Percentiles rank a stretch among this genome's conserved stretches.
These are phyloP conservation scores for Charina bottae DNA, from an alignment of 2,113 vertebrate genomes.

Conservation along the genomic window DNA sequence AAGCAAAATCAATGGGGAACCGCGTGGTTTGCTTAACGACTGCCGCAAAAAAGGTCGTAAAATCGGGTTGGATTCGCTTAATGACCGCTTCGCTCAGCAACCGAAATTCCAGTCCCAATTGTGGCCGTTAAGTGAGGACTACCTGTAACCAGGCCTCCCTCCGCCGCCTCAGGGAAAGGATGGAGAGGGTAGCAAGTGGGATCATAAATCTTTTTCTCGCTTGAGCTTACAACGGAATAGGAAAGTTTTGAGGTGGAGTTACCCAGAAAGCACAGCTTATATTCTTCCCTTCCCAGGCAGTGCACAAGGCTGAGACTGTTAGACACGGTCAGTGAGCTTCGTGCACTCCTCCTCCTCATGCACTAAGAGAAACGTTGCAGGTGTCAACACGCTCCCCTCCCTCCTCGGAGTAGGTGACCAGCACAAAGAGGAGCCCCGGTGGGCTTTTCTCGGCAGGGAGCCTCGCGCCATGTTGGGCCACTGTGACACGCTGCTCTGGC, in stretches of 20 bases:
- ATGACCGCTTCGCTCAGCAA: too few species aligned
- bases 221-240: not conserved
- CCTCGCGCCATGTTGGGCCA: not conserved
- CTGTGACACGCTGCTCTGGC: not conserved
- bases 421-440: not conserved
- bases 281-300: not conserved
- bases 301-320: not conserved
- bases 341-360: not conserved
- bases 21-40: too few species aligned
- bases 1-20: too few species aligned
- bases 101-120: too few species aligned
- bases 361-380: not conserved
- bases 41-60: too few species aligned
- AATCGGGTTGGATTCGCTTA: too few species aligned
- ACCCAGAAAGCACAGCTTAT: not conserved
- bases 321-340: not conserved
- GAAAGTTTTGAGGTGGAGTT: not conserved
- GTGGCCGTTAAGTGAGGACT: too few species aligned
- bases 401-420: not conserved
- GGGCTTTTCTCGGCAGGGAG: not conserved
- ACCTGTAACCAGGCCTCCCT: not conserved
- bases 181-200: not conserved
- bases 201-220: not conserved
- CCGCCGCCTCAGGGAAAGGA: not conserved
- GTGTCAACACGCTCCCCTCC: not conserved